These are phyloP conservation scores for Rhabdomys dilectus DNA, from an alignment of 2,113 vertebrate genomes.

Conservation along the genomic window DNA sequence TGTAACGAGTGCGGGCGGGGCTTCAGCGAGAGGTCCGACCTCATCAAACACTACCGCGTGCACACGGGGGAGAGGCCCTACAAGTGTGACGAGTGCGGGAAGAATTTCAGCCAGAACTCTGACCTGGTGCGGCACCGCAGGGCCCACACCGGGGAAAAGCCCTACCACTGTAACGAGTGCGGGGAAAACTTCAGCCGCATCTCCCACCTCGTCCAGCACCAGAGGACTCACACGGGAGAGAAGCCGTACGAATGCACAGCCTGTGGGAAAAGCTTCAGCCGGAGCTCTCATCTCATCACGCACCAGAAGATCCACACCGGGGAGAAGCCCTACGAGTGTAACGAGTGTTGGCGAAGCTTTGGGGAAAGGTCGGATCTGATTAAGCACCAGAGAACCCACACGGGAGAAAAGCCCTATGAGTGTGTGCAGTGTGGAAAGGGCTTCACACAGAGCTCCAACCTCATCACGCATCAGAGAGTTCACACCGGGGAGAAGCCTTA, in stretches of 20 bases:
- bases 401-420: conserved; percentile 81
- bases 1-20: conserved; percentile 83
- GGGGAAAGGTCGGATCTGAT: conserved; percentile 85
- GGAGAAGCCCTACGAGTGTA: conserved; percentile 87
- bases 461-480: conserved; percentile 85
- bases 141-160: conserved; percentile 82
- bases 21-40: conserved; percentile 83
- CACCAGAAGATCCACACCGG: conserved; percentile 92
- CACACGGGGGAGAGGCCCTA: conserved; percentile 84
- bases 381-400: conserved; percentile 86
- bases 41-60: conserved; percentile 83
- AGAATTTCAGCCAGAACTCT: conserved; percentile 83
- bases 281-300: conserved; percentile 89
- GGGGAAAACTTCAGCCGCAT: conserved; percentile 83
- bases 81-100: conserved; percentile 84
- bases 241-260: conserved; percentile 90
- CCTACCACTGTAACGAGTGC: conserved; percentile 81
- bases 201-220: conserved; percentile 85
- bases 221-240: conserved; percentile 91
- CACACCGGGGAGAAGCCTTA: conserved; percentile 84
- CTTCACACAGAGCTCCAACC: conserved; percentile 84
- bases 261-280: conserved; percentile 90
- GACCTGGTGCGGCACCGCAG: conserved; percentile 83
- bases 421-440: conserved; percentile 84
- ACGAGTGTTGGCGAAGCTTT: conserved; percentile 82